Percentiles rank a stretch among this genome's conserved stretches.
Evolutionary conservation across 1,140 invertebrate species (phyloP).

Genomic region (Yoshiicerus persimilis): DNA sequence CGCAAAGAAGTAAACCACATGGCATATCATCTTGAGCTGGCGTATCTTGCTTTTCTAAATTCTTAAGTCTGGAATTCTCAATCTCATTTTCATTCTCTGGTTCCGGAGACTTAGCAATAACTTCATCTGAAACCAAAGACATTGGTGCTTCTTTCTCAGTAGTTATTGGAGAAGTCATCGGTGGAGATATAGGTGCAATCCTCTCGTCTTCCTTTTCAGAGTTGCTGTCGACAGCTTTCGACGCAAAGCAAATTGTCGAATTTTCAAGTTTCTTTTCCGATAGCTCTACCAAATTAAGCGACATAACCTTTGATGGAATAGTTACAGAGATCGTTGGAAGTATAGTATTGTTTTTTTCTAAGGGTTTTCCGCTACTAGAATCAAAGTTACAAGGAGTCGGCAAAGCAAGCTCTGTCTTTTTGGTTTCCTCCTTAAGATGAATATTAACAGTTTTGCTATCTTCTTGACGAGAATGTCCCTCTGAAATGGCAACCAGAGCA

Average conservation of each 20-base stretch:
- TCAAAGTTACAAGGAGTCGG: background rate
- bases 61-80: background rate
- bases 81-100: background rate
- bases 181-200: background rate
- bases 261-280: background rate
- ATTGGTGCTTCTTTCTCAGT: background rate
- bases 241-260: background rate
- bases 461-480: background rate
- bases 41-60: background rate
- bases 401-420: background rate
- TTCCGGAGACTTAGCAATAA: background rate
- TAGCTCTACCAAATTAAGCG: background rate
- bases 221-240: background rate
- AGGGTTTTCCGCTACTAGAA: background rate
- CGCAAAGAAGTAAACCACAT: conserved; percentile 71
- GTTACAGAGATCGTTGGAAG: background rate
- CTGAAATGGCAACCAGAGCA: background rate
- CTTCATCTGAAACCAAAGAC: background rate
- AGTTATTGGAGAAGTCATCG: background rate
- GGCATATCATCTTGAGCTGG: conserved; percentile 37
- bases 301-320: conserved; percentile 6
- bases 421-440: too few species aligned
- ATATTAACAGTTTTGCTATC: background rate
- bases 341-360: background rate
- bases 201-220: background rate